These are phyloP conservation scores for Drosophila prolongata DNA, from an alignment of 2,888 invertebrate species.

Conservation along the genomic window DNA sequence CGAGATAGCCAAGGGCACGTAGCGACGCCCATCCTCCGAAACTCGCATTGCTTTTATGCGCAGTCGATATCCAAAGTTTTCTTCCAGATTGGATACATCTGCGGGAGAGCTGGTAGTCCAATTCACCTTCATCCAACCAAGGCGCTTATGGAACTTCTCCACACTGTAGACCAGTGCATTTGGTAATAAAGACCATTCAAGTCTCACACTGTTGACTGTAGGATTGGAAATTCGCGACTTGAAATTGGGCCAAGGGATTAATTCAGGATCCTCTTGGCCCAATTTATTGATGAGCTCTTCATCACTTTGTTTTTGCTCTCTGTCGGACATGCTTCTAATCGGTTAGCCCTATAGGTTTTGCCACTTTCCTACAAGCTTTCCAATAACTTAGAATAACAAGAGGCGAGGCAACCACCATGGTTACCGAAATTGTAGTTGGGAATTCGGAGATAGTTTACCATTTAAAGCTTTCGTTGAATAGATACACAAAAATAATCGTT, in stretches of 20 bases:
- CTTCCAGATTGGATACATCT: conserved; percentile 76
- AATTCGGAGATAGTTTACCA: too few species aligned
- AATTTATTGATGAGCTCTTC: background rate
- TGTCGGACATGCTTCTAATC: background rate
- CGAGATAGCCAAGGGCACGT: conserved; percentile 68
- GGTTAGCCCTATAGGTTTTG: background rate
- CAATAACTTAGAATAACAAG: background rate
- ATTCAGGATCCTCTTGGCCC: background rate
- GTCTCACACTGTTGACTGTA: conserved; percentile 75
- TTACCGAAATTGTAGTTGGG: background rate
- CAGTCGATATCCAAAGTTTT: conserved; percentile 82
- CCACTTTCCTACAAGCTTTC: background rate
- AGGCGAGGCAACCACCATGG: background rate
- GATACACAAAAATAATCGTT: too few species aligned
- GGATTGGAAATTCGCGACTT: conserved; percentile 71
- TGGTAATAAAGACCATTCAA: conserved; percentile 76
- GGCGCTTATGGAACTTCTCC: conserved; percentile 75
- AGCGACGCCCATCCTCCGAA: conserved; percentile 51
- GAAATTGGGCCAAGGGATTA: conserved; percentile 60
- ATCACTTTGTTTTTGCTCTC: background rate
- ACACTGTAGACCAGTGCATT: conserved; percentile 81
- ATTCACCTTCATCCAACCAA: conserved; percentile 80
- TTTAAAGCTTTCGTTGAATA: too few species aligned
- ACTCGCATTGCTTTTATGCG: conserved; percentile 78
- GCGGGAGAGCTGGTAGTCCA: conserved; percentile 76